Percentiles rank a stretch among this genome's conserved stretches.
phyloP scores from a whole-genome alignment of 2,113 vertebrate genomes.

The Rhabdomys dilectus region DNA sequence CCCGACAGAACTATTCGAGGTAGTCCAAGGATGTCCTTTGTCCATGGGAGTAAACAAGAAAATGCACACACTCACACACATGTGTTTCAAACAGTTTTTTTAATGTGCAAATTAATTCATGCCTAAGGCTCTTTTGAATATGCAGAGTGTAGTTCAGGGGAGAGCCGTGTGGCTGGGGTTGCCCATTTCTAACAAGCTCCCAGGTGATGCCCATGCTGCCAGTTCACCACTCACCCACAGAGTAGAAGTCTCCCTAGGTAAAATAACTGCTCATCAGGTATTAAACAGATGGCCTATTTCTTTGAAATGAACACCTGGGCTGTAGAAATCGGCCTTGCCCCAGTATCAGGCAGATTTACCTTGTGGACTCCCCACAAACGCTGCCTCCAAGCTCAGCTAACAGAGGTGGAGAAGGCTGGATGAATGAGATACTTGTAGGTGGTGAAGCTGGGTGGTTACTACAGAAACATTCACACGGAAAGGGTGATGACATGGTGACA shows the following conservation, averaged over 20 bases:
- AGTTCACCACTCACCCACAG: background rate
- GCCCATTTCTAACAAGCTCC: background rate
- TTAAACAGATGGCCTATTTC: slow-evolving; percentile 28
- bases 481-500: background rate
- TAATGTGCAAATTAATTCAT: slow-evolving; percentile 48
- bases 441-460: background rate
- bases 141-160: slow-evolving; percentile 26
- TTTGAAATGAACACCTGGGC: background rate
- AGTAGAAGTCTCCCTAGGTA: background rate
- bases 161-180: background rate
- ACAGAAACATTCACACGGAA: background rate
- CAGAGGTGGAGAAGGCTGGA: background rate
- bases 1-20: slow-evolving; percentile 12
- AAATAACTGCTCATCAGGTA: background rate
- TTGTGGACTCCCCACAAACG: background rate
- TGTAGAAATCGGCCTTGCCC: background rate
- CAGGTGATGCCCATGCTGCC: background rate
- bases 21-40: background rate
- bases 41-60: slow-evolving; percentile 40
- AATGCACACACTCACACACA: background rate
- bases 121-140: slow-evolving; percentile 21
- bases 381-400: background rate
- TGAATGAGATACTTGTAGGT: background rate
- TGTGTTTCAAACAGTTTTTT: slow-evolving; percentile 26
- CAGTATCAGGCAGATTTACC: background rate